Base-by-base conservation (phyloP, 2,113 vertebrate genomes). In the Pleuronectes platessa region DNA sequence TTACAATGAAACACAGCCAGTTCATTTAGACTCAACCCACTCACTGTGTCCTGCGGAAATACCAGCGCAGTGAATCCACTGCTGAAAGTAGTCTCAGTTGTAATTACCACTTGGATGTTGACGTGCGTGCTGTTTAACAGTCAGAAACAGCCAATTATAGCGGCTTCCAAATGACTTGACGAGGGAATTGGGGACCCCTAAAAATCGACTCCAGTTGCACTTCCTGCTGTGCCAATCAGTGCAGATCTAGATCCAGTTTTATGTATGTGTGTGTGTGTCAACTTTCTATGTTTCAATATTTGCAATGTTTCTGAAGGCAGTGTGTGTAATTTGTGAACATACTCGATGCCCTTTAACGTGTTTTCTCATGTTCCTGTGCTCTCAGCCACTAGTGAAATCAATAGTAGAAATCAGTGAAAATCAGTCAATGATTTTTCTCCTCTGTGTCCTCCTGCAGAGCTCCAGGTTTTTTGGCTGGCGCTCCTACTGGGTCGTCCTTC, bases 391-490 rank as follows among this genome's bases (percentile, higher is more conserved):
- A 18, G 4, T n/a, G 4, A 73, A 75, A 59, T 47, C 24, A 56
- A 54, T n/a, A 49, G 27, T 5, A 61, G 42, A 37, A 55, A 51
- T 15, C 4, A 13, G 2, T 3, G 0, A 65, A 51, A 64, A 68
- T 65, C 14, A 35, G 1, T 61, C 7, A 4, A 1, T 74, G 15
- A 76, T 66, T 76, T 3, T 62, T 49, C 78, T 53, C n/a, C 78
- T 53, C 20, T 31, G 8, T 26, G 26, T 35, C 15, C 0, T 88
- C 76, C 89, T 55, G 18, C 81, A 99, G 97, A 98, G 93, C 87
- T 98, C 96, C 77, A 94, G 97, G 15, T 98, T 98, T 86, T 97
- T 99, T 86, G 96, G 97, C 49, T 98, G 97, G 97, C 96, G 94
- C 21, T 94, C 95, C 59, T 96, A 93, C 87, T 99, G 98, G 97